Evolutionary conservation across 2,797 vertebrate genomes (phyloP).

Genomic region (Mustela erminea): DNA sequence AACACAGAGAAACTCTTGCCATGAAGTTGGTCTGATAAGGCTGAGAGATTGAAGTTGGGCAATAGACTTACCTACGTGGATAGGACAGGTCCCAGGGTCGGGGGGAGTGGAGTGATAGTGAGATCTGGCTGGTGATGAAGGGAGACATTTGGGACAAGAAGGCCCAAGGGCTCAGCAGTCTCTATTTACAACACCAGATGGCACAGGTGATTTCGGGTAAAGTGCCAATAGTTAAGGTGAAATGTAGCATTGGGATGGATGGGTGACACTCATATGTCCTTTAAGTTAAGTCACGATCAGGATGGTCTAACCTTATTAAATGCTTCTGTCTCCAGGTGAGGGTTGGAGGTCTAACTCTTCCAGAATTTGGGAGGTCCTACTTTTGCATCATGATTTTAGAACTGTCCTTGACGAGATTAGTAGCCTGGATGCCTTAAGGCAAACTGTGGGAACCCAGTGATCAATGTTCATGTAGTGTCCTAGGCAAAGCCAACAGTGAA

Average conservation of each 20-base stretch:
- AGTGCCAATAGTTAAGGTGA: not conserved
- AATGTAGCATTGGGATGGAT: not conserved
- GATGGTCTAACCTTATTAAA: not conserved
- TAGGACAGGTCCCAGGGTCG: not conserved
- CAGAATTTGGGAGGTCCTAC: not conserved
- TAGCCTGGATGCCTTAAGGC: not conserved
- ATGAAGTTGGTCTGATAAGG: not conserved
- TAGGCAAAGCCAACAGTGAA: not conserved
- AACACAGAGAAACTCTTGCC: not conserved
- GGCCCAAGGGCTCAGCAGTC: not conserved
- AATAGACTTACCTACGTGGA: not conserved
- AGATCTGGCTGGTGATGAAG: not conserved
- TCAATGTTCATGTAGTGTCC: not conserved
- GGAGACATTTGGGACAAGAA: not conserved
- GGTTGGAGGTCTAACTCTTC: not conserved
- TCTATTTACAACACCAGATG: not conserved
- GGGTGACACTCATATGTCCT: not conserved
- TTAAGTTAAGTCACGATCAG: not conserved
- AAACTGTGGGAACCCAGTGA: not conserved
- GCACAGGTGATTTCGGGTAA: not conserved
- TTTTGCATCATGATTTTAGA: conserved; percentile 38
- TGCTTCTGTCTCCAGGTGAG: not conserved
- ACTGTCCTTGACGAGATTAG: not conserved
- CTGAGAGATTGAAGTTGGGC: not conserved
- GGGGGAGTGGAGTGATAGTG: not conserved